Evolutionary conservation across 2,888 invertebrate genomes (phyloP), one percentile per base, ranked within the genome.

Genomic region (Xanthorhoe spadicearia): DNA sequence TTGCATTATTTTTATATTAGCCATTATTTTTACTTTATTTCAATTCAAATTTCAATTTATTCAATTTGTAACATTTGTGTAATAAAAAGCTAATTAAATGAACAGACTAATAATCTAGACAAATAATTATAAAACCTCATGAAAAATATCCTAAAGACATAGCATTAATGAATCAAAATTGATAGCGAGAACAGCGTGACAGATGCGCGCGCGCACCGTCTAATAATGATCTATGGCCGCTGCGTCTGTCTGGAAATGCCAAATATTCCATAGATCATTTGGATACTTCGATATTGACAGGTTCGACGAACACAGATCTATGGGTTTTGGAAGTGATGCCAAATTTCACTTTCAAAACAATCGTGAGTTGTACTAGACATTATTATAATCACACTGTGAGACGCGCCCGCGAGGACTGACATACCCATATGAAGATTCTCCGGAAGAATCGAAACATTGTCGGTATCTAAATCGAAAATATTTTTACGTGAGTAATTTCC

Each of bases 251-350:
- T 43, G 86, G 86, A 88, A 90, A 90, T 89, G 92, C 91, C 89
- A 91, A 90, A 91, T 90, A 90, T 90, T 90, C 90, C 88, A 92
- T 91, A 92, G 87, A 92, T 92, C 92, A 92, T 88, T 83, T 82
- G 80, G 35, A 48, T 85, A 87, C 82, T 84, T 87, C 83, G 80
- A 86, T 88, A 90, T 79, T 91, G 92, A 91, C 92, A 77, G 35
- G 81, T 79, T 78, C 67, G 71, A 62, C 61, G n/a, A 46, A 70
- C 77, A 80, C 71, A 86, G 88, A 76, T 32, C 61, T 74, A 71
- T 10, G 56, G 0, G 9, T 9, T 64, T 28, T 64, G 61, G 72
- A 75, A 72, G 54, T 38, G 71, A 35, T 23, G 1, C 4, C 23
- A 23, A 23, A 4, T 23, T 23, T n/a, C n/a, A n/a, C n/a, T n/a